Evolutionary conservation across 2,113 vertebrate species (phyloP).

Genomic region (Pomatostomus ruficeps): DNA sequence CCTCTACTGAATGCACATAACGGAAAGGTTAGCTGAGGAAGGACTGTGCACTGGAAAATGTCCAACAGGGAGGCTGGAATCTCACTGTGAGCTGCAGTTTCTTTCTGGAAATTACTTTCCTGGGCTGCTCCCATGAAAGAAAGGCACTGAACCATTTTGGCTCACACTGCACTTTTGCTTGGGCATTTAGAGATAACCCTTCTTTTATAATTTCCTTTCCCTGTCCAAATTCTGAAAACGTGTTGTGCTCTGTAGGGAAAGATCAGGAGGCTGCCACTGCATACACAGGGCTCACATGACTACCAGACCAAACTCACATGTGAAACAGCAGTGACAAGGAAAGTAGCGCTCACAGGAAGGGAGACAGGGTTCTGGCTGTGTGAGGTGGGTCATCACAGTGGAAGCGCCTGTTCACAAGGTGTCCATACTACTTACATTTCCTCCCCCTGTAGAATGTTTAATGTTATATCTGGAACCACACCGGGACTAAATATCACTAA

Average conservation of each 20-base stretch:
- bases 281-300: neutral
- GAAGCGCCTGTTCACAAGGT: constrained; percentile 17
- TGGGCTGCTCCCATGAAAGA: neutral
- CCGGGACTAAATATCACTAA: constrained; percentile 85
- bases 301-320: neutral
- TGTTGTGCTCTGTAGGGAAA: neutral
- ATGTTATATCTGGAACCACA: constrained; percentile 94
- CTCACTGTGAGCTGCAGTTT: neutral
- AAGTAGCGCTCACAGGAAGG: neutral
- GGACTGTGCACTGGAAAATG: neutral
- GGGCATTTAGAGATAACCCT: neutral
- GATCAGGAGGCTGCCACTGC: constrained; percentile 3
- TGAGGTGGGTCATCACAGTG: neutral
- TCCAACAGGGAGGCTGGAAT: neutral
- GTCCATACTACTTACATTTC: constrained; percentile 85
- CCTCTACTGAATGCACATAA: neutral
- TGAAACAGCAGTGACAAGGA: constrained; percentile 13
- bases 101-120: neutral
- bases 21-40: neutral
- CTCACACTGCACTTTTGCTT: neutral
- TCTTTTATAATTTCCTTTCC: neutral
- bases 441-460: constrained; percentile 84
- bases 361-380: constrained; percentile 19
- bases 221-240: neutral
- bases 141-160: neutral